Percentiles rank a stretch among this genome's conserved stretches.
phyloP scores from a whole-genome alignment of 2,888 invertebrate genomes.

The Cataglyphis livida region DNA sequence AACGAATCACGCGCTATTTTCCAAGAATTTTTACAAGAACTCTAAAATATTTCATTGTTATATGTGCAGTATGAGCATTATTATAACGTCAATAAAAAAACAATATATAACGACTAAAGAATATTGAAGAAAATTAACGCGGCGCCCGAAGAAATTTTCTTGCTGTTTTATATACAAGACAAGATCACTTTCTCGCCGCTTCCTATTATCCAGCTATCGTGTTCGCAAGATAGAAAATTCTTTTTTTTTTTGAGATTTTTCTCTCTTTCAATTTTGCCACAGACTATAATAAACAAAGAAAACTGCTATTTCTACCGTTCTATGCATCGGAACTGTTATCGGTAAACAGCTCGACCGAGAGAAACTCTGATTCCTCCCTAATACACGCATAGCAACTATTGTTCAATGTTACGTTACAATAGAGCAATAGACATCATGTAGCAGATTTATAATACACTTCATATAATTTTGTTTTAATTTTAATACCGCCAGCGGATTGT shows the following conservation, averaged over 20 bases:
- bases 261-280: not conserved
- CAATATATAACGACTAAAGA: constrained; percentile 29
- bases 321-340: constrained; percentile 29
- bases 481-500: not conserved
- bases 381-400: constrained; percentile 7
- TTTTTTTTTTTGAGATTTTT: not conserved
- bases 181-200: not conserved
- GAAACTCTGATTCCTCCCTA: not conserved
- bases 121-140: constrained; percentile 46
- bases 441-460: constrained; percentile 41
- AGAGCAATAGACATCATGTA: not conserved
- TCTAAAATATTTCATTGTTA: constrained; percentile 40
- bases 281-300: constrained; percentile 32
- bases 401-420: constrained; percentile 24
- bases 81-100: constrained; percentile 15
- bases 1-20: constrained; percentile 8
- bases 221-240: constrained; percentile 22
- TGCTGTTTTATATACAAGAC: constrained; percentile 10
- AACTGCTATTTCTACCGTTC: constrained; percentile 20
- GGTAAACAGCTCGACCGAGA: constrained; percentile 20
- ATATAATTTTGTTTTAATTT: constrained; percentile 38
- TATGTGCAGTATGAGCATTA: not conserved
- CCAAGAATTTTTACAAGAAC: not conserved
- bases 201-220: constrained; percentile 38
- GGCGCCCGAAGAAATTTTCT: constrained; percentile 1